Evolutionary conservation across 2,888 invertebrate species (phyloP), one percentile per base, ranked within the genome.

Genomic region (Drosophila recens): DNA sequence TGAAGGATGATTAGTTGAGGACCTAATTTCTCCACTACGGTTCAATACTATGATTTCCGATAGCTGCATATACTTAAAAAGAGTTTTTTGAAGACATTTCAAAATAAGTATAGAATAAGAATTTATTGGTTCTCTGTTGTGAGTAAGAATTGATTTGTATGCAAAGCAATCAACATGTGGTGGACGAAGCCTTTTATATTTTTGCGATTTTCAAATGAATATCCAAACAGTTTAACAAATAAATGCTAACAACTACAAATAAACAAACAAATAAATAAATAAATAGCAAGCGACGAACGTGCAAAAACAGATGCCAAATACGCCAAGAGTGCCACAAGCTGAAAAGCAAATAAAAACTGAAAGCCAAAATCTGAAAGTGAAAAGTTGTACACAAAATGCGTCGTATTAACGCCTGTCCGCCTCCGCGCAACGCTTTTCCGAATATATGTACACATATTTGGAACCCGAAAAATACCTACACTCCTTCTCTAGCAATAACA

Each of bases 321-420:
- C 49, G 51, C 30, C 30, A 30, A 30, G 30, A 70, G 51, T 54
- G 51, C 56, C 48, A 62, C 65, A 78, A 87, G 82, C 82, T 78
- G 67, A 84, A 89, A 87, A 64, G 63, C 72, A 85, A 85, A 85
- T 72, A 85, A 64, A 64, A 43, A 58, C 49, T 34, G 49, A 58
- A 64, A 58, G 58, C 64, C 49, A 77, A 84, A 86, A 89, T 82
- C 82, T 82, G 72, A 87, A 89, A 89, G 85, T 87, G 85, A 86
- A 86, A 86, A 86, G 85, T 89, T 89, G 87, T 75, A 80, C 75
- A 80, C 78, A 80, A 86, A 86, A 87, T 85, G 89, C 82, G 82
- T 82, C 71, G 80, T 85, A 85, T 86, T 87, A 86, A 73, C 82
- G 75, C 75, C 67, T 51, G 54, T 61, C 63, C 58, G 17, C 27